Conservation (phyloP, 2,888 invertebrate genomes). For the Allygus modestus region DNA sequence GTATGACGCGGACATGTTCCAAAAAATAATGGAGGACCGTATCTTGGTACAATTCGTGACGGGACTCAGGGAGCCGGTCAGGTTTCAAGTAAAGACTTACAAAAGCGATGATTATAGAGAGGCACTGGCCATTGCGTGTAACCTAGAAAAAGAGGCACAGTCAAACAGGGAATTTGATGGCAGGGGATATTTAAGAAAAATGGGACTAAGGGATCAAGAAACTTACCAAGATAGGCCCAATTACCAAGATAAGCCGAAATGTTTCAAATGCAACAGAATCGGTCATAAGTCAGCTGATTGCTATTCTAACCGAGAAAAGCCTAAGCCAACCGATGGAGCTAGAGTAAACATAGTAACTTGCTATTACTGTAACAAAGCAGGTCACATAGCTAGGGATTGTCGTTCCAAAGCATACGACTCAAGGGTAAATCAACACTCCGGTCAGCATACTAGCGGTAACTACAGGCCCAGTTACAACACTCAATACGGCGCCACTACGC, state of each 20-base stretch:
- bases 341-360: not conserved
- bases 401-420: not conserved
- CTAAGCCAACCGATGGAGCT: not conserved
- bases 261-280: conserved; percentile 19
- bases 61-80: conserved; percentile 17
- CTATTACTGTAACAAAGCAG: not conserved
- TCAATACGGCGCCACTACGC: not conserved
- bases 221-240: not conserved
- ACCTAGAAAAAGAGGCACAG: conserved; percentile 30
- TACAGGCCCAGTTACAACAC: not conserved
- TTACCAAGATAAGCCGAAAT: not conserved
- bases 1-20: conserved; percentile 19
- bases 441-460: not conserved
- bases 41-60: not conserved
- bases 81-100: conserved; percentile 40
- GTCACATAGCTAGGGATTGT: not conserved
- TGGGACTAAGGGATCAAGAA: not conserved
- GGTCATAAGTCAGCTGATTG: conserved; percentile 15
- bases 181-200: not conserved
- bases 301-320: not conserved
- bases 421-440: too few species aligned
- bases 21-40: conserved; percentile 43
- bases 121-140: conserved; percentile 19
- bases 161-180: conserved; percentile 11
- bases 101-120: conserved; percentile 23